Evolutionary conservation across 2,888 invertebrate species (phyloP), one percentile per base, ranked within the genome.

Genomic region (Xestia ashworthii): DNA sequence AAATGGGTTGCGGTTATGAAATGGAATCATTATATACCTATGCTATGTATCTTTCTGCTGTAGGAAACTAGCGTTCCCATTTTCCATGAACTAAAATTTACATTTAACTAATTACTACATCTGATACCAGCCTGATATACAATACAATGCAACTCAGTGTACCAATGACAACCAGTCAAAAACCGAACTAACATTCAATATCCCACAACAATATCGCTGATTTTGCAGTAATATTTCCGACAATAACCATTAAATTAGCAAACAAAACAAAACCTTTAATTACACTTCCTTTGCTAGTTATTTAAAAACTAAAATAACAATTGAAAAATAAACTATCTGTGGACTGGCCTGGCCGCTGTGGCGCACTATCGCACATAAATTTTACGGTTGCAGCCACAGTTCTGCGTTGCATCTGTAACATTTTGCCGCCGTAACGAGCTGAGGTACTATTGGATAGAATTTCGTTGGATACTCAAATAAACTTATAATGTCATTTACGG

Each of bases 291-390:
- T 64, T 25, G 5, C 41, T 44, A 44, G 69, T 85, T 82, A 76
- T 71, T 73, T 78, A 72, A 79, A 84, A 82, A 71, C 68, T 77
- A 74, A 80, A 75, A 48, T 58, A 46, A 58, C 70, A 72, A 82
- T 80, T 79, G 81, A 70, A 76, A 82, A 81, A 81, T 71, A 75
- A 74, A 78, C 44, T 80, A 77, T 78, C 80, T 48, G 74, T 69
- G 66, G 64, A 70, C 77, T 38, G 53, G 58, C 44, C 84, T 71
- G 80, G 65, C n/a, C 62, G 19, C 82, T 84, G 87, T 88, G 85
- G 84, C 88, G 87, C 87, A 89, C 87, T 87, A 86, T 90, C 82
- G 88, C 86, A 86, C 87, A 90, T 90, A 90, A 89, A 90, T 91
- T 89, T n/a, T 74, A 81, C 82, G 80, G 74, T 81, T 77, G 83